Evolutionary conservation across 2,797 vertebrate genomes (phyloP), one percentile per base, ranked within the genome.

Genomic region (Phrynocephalus guinanensis): DNA sequence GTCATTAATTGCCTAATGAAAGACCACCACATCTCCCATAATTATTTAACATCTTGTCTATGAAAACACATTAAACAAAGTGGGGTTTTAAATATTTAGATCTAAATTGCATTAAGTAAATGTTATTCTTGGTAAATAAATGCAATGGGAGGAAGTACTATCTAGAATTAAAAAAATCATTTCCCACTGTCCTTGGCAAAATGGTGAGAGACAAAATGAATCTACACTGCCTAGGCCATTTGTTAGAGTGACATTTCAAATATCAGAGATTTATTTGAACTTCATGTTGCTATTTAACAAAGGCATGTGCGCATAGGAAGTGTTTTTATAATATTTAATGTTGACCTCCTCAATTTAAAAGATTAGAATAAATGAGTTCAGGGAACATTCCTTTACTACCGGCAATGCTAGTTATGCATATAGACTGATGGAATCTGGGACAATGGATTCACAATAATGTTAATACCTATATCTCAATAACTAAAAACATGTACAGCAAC

Each of bases 41-140:
- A 97, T 97, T 96, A 97, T 95, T 97, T 96, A 97, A 97, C 96
- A 97, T 96, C 95, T 96, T 96, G 94, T 95, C 94, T 94, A 95
- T 89, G 68, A 96, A 96, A 97, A 95, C 95, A 95, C 96, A 97
- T 97, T 97, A 97, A 95, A 95, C 93, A 96, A 95, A 96, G 95
- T 95, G 95, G 96, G 96, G 95, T 97, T 97, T 97, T 96, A 96
- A 97, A 97, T 97, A 97, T 97, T 96, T 97, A 96, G 95, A 95
- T 96, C 94, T 95, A 96, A 96, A 97, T 96, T 96, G 94, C 88
- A 95, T 96, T 95, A 95, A 96, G 96, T 96, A 95, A 95, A 96
- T 95, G 93, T 95, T 93, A 88, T 90, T 93, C 93, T 95, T 95
- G 92, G 92, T 95, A 96, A 96, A 96, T 96, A 96, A 95, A 96